A percentile compares a stretch with the other conserved stretches of the same genome.
Evolutionary conservation across 2,113 vertebrate genomes (phyloP).

Genomic region (Odontesthes bonariensis): DNA sequence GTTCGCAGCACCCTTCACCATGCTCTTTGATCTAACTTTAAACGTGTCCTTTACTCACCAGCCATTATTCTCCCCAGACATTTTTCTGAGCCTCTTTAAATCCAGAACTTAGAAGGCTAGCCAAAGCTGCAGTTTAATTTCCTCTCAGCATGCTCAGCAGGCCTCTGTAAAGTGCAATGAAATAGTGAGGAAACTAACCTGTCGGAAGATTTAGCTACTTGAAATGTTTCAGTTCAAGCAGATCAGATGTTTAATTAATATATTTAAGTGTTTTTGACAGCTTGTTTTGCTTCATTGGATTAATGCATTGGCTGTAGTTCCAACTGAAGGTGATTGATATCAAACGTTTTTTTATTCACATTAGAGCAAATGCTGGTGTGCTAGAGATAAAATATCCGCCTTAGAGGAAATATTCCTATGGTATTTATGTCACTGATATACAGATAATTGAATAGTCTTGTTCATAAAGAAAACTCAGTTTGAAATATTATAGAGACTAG

Average conservation of each 20-base stretch:
- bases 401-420: no score
- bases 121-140: slow-evolving; percentile 22
- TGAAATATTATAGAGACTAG: background rate
- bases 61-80: slow-evolving; percentile 19
- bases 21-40: slow-evolving; percentile 26
- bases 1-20: slow-evolving; percentile 32
- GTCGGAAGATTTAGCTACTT: background rate
- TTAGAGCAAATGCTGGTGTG: background rate
- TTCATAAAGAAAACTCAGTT: slow-evolving; percentile 18
- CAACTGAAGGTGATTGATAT: background rate
- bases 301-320: background rate
- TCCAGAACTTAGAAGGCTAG: slow-evolving; percentile 13
- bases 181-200: background rate
- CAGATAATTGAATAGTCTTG: background rate
- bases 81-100: slow-evolving; percentile 23
- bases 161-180: slow-evolving; percentile 11
- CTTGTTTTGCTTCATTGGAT: background rate
- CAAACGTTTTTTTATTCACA: background rate
- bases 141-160: background rate
- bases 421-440: background rate
- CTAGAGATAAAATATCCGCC: background rate
- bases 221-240: background rate
- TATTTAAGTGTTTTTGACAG: background rate
- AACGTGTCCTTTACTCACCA: slow-evolving; percentile 23
- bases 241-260: background rate